Evolutionary conservation across 2,113 vertebrate species (phyloP).

Genomic region (Trichechus manatus): DNA sequence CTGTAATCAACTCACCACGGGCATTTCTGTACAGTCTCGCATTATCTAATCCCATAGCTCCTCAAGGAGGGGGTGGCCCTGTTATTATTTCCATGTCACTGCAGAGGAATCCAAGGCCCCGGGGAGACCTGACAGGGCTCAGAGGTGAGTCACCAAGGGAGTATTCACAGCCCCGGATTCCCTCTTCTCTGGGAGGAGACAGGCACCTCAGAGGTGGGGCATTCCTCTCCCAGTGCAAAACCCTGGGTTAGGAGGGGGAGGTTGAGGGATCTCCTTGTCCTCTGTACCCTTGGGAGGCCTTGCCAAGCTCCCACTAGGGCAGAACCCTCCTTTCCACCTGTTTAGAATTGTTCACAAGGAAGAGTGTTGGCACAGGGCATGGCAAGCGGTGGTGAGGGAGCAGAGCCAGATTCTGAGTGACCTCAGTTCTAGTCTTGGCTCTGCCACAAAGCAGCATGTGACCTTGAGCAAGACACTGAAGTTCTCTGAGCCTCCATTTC

Average conservation of each 20-base stretch:
- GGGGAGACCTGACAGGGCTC: slow-evolving; percentile 17
- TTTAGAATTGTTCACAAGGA: background rate
- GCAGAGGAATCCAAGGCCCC: slow-evolving; percentile 47
- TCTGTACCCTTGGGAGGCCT: background rate
- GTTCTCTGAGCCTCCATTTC: background rate
- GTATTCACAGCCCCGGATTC: background rate
- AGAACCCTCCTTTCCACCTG: background rate
- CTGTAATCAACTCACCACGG: background rate
- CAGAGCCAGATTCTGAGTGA: background rate
- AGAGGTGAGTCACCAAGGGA: slow-evolving; percentile 58
- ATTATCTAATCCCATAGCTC: background rate
- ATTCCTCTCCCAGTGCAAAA: background rate
- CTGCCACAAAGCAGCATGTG: background rate
- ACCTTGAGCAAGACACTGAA: background rate
- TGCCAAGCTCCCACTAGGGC: background rate
- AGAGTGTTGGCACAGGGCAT: background rate
- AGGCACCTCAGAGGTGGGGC: background rate
- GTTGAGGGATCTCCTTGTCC: background rate
- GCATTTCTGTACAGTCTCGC: background rate
- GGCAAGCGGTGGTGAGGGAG: background rate
- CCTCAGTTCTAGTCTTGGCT: background rate
- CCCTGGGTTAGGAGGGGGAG: background rate
- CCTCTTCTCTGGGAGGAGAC: slow-evolving; percentile 12
- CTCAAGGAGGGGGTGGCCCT: background rate
- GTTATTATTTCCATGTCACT: background rate